These are phyloP conservation scores for Streptopelia turtur DNA, from an alignment of 2,797 vertebrate species.

Conservation along the genomic window DNA sequence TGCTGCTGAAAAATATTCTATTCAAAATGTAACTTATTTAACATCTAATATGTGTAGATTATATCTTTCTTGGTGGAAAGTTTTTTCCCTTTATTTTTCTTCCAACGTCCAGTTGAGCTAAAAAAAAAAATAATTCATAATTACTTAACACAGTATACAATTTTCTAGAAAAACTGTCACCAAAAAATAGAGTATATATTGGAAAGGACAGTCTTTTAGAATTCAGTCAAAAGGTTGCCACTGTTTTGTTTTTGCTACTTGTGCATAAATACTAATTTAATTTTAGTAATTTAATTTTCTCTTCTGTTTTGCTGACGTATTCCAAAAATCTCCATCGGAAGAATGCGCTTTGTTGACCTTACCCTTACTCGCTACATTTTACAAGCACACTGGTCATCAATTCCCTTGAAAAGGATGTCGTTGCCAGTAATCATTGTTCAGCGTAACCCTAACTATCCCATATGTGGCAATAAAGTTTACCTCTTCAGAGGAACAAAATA, in stretches of 20 bases:
- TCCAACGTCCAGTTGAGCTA: neutral
- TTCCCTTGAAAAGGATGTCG: neutral
- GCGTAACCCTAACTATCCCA: neutral
- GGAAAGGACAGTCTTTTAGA: constrained; percentile 45
- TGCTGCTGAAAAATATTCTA: neutral
- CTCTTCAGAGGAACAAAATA: neutral
- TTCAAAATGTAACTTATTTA: neutral
- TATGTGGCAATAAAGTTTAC: neutral
- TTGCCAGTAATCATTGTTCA: neutral
- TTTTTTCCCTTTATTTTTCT: neutral
- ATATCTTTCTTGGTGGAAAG: neutral
- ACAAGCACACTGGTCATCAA: neutral
- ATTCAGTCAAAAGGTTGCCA: constrained; percentile 71
- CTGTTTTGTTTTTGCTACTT: constrained; percentile 60
- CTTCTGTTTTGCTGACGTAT: constrained; percentile 67
- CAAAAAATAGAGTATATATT: neutral
- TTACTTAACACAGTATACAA: neutral
- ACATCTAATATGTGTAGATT: neutral
- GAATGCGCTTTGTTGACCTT: constrained; percentile 18
- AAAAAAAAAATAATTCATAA: neutral
- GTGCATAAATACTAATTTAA: constrained; percentile 78
- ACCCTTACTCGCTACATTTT: neutral
- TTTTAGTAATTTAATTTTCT: constrained; percentile 82
- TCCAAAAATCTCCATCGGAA: constrained; percentile 30
- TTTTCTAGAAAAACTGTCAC: neutral